A percentile compares a stretch with the other conserved stretches of the same genome.
phyloP scores from a whole-genome alignment of 2,888 invertebrate genomes.

The Embidobia sp. region DNA sequence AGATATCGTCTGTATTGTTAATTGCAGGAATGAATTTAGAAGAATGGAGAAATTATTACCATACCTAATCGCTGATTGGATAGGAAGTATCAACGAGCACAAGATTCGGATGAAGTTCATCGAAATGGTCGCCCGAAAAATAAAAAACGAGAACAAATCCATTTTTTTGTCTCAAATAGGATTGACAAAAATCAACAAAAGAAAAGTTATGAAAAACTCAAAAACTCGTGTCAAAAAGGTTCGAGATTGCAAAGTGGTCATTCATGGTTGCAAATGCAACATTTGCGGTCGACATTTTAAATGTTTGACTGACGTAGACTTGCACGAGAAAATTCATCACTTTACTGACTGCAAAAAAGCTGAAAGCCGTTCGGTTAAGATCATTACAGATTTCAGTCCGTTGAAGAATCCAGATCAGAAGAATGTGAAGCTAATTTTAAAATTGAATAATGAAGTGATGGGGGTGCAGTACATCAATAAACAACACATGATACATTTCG shows the following conservation, averaged over 20 bases:
- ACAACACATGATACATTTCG: background rate
- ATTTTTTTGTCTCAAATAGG: constrained; percentile 3
- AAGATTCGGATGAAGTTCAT: background rate
- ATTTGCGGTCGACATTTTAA: constrained; percentile 21
- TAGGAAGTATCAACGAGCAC: no score
- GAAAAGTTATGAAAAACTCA: background rate
- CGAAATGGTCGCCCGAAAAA: background rate
- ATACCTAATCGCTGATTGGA: background rate
- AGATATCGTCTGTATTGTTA: background rate
- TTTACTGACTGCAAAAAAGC: no score
- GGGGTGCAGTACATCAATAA: background rate
- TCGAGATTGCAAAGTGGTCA: constrained; percentile 12
- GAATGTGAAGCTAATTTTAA: background rate
- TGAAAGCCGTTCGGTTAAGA: background rate
- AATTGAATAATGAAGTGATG: background rate
- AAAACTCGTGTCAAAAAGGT: no score
- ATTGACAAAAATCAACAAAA: no score
- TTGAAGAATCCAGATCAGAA: background rate
- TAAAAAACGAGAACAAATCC: background rate
- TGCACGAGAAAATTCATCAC: constrained; percentile 7
- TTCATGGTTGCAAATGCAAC: constrained; percentile 26
- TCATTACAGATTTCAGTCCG: no score
- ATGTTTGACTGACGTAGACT: constrained; percentile 8
- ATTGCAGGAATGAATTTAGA: constrained; percentile 1
- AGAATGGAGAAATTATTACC: background rate